Conservation (phyloP, 2,888 invertebrate genomes). For the Cosmia pyralina region DNA sequence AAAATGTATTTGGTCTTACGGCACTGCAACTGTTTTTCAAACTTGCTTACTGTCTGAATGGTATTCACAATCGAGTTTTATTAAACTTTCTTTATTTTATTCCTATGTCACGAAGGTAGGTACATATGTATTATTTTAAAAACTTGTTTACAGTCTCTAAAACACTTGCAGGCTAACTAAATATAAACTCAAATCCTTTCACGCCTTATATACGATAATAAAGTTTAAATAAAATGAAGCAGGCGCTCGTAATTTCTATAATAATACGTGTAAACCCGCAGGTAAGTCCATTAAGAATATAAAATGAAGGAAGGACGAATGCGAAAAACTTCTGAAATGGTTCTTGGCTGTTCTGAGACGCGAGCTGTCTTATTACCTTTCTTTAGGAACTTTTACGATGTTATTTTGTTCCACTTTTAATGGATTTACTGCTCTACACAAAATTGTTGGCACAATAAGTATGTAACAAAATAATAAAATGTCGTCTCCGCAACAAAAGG, state of each 20-base stretch:
- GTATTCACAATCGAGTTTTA: background rate
- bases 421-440: constrained; percentile 71
- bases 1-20: background rate
- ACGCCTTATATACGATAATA: constrained; percentile 49
- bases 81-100: no score
- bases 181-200: constrained; percentile 43
- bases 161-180: constrained; percentile 27
- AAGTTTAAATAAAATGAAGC: constrained; percentile 60
- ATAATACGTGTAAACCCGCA: constrained; percentile 70
- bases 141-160: background rate
- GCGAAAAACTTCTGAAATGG: constrained; percentile 79
- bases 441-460: constrained; percentile 66
- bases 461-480: constrained; percentile 63
- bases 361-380: constrained; percentile 76
- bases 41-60: no score
- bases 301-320: constrained; percentile 78
- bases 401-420: constrained; percentile 71
- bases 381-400: constrained; percentile 71
- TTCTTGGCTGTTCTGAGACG: constrained; percentile 72
- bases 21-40: background rate
- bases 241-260: constrained; percentile 68
- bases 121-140: no score
- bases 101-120: no score
- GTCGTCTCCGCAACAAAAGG: constrained; percentile 53
- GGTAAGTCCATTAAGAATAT: constrained; percentile 83